A percentile compares a stretch with the other conserved stretches of the same genome.
Evolutionary conservation across 2,888 invertebrate species (phyloP).

Genomic region (Capitulum mitella): DNA sequence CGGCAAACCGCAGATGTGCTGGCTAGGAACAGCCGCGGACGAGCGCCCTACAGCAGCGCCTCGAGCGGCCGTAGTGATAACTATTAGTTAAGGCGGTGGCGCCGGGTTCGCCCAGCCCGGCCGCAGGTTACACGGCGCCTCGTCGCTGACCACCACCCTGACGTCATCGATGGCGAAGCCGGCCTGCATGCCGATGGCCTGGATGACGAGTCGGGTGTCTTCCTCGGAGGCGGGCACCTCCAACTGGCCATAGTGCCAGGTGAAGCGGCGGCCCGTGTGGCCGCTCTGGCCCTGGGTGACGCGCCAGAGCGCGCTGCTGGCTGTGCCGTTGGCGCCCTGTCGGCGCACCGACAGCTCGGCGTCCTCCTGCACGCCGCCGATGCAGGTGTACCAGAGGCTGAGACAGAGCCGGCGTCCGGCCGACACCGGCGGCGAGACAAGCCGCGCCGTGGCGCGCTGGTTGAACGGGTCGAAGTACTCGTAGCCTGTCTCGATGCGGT

Average conservation of each 20-base stretch:
- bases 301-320: neutral
- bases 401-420: neutral
- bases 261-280: neutral
- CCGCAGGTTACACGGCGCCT: neutral
- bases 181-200: constrained; percentile 23
- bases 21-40: too few relatives aligned
- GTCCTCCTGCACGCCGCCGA: constrained; percentile 11
- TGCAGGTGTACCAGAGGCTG: constrained; percentile 22
- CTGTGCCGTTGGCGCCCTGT: neutral
- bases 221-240: neutral
- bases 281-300: constrained; percentile 9
- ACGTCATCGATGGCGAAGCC: constrained; percentile 19
- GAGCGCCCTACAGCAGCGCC: neutral
- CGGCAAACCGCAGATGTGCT: too few relatives aligned
- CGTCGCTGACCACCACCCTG: neutral
- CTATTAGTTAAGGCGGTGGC: neutral
- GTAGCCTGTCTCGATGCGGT: constrained; percentile 6
- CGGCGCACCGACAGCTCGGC: neutral
- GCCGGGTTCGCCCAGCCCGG: neutral
- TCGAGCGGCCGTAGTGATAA: neutral
- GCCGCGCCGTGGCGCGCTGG: constrained; percentile 15
- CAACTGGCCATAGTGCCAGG: constrained; percentile 17
- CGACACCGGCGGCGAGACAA: neutral
- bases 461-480: constrained; percentile 24
- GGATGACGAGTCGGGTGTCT: neutral